Conservation (phyloP, 2,888 invertebrate species). For the Dione juno region DNA sequence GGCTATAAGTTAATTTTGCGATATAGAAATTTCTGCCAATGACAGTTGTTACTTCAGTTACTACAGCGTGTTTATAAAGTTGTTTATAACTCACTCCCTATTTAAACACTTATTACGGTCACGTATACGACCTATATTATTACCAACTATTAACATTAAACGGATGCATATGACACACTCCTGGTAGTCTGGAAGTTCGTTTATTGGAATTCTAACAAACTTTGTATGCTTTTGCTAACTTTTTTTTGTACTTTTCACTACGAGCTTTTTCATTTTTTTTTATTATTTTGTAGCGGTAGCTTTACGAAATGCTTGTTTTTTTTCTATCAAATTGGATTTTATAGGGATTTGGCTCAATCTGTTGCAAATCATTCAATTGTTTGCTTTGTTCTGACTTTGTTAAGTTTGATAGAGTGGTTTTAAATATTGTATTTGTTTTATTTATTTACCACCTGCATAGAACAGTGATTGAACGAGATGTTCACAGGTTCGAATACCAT, state of each 20-base stretch:
- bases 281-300: constrained; percentile 4
- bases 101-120: constrained; percentile 12
- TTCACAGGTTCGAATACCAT: background rate
- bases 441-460: background rate
- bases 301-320: constrained; percentile 11
- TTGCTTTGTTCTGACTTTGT: constrained; percentile 6
- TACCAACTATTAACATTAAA: constrained; percentile 9
- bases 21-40: too few relatives aligned
- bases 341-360: constrained; percentile 24
- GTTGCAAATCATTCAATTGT: constrained; percentile 23
- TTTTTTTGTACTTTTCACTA: background rate
- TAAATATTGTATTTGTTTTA: background rate
- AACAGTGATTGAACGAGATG: background rate
- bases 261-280: background rate
- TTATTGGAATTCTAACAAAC: constrained; percentile 15
- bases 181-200: background rate
- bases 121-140: constrained; percentile 8
- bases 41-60: background rate
- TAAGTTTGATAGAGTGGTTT: constrained; percentile 1
- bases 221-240: background rate
- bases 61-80: background rate
- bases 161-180: constrained; percentile 14
- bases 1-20: too few relatives aligned
- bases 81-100: background rate
- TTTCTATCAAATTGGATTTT: constrained; percentile 20